Conservation (phyloP, 37 sponge, comb jelly and placozoan genomes). For the Petrosia ficiformis region DNA sequence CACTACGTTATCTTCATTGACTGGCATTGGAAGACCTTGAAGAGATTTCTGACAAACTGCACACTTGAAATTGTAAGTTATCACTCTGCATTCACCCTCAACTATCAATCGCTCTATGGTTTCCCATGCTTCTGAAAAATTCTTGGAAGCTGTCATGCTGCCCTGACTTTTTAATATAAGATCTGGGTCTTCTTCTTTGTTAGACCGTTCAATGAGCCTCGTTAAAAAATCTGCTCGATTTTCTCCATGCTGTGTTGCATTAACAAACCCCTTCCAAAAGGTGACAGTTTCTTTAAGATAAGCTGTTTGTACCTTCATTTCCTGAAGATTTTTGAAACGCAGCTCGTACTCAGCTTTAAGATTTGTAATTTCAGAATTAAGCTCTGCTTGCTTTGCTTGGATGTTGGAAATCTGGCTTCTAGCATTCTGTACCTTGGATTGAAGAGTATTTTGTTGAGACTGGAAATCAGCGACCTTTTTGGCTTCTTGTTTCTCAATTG, state of each 20-base stretch:
- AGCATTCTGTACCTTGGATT: no score
- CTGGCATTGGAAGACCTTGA: background rate
- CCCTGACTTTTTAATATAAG: background rate
- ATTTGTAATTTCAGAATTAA: background rate
- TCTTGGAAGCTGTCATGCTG: background rate
- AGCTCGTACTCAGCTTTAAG: background rate
- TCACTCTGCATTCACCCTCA: background rate
- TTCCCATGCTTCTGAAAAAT: conserved; percentile 37
- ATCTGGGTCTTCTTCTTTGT: background rate
- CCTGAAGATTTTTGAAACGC: background rate
- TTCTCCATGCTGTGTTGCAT: background rate
- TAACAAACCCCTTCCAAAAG: conserved; percentile 13
- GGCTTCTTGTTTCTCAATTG: background rate
- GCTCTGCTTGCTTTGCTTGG: no score
- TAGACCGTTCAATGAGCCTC: conserved; percentile 12
- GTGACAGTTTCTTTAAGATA: background rate
- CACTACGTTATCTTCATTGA: background rate
- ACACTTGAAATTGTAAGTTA: background rate
- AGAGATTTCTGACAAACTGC: background rate
- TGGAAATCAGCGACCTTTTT: background rate
- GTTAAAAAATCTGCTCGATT: conserved; percentile 5
- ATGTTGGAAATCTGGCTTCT: no score
- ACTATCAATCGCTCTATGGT: background rate
- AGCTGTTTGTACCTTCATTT: conserved; percentile 11
- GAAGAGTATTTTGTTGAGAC: background rate